Evolutionary conservation across 2,888 invertebrate genomes (phyloP), one percentile per base, ranked within the genome.

Genomic region (Nysson spinosus): DNA sequence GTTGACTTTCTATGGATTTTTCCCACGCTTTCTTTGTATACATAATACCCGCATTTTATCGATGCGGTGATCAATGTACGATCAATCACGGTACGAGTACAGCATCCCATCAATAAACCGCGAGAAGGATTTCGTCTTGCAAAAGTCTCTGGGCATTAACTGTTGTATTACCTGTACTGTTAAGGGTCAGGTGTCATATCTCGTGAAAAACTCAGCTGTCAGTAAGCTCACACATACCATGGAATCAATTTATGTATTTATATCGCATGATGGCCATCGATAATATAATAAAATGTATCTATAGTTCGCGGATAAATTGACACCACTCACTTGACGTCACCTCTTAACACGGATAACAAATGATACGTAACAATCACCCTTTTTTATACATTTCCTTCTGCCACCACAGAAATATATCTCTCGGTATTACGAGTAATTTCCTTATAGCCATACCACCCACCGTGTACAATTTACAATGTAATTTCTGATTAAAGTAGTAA

Each of bases 11-110:
- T 57, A 37, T 16, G 19, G 4, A 49, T 60, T 50, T 46, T 40
- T 32, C 19, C 24, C 19, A 32, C 19, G 47, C 11, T 26, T 54
- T 28, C 28, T 28, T 35, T 12, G 28, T n/a, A 17, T 17, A n/a
- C 6, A 24, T 30, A 43, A 43, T 22, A 1, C 14, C 24, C 12
- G 19, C 19, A 22, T 28, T 42, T 40, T 61, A 62, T 66, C 47
- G 11, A 14, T 11, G 50, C 28, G 49, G 37, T 42, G 66, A 71
- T 69, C 70, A 49, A 67, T 34, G 28, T 39, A 28, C 62, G 44
- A 71, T 75, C 71, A 26, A 61, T 65, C 62, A 66, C 42, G n/a
- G 24, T 28, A 16, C n/a, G 17, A 14, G n/a, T 26, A n/a, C 34
- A 30, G 5, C 26, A 39, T 20, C 16, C 12, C 17, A 26, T 12